phyloP scores from a whole-genome alignment of 2,113 vertebrate species.

The Stigmatopora argus region DNA sequence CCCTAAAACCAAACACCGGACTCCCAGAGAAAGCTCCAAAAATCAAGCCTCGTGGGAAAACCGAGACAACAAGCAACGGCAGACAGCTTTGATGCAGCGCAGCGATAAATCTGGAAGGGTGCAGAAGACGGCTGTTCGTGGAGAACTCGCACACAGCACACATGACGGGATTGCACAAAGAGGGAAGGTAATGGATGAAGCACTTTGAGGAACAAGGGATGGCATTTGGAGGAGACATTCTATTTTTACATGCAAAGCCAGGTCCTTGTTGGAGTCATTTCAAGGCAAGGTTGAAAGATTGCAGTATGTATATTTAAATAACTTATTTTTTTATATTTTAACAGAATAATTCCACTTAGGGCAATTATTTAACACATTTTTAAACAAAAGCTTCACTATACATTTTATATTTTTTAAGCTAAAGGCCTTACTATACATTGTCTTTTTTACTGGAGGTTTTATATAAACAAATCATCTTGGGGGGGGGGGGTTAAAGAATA shows the following conservation, averaged over 20 bases:
- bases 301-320: background rate
- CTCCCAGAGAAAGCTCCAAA: slow-evolving; percentile 80
- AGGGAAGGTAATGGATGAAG: slow-evolving; percentile 51
- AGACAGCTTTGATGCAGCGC: slow-evolving; percentile 37
- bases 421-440: no score
- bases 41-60: slow-evolving; percentile 90
- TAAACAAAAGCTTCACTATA: no score
- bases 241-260: background rate
- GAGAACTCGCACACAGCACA: slow-evolving; percentile 50
- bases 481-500: no score
- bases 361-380: no score
- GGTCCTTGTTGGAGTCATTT: background rate
- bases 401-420: no score
- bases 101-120: slow-evolving; percentile 53
- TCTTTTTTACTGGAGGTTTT: no score
- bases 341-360: no score
- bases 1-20: slow-evolving; percentile 90
- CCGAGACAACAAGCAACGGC: slow-evolving; percentile 53
- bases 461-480: no score
- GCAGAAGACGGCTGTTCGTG: slow-evolving; percentile 35
- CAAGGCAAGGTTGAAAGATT: background rate
- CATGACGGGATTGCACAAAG: slow-evolving; percentile 56
- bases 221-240: background rate
- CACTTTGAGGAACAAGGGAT: background rate
- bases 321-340: no score